Evolutionary conservation across 2,888 invertebrate species (phyloP).

Genomic region (Lithophane semibrunnea): DNA sequence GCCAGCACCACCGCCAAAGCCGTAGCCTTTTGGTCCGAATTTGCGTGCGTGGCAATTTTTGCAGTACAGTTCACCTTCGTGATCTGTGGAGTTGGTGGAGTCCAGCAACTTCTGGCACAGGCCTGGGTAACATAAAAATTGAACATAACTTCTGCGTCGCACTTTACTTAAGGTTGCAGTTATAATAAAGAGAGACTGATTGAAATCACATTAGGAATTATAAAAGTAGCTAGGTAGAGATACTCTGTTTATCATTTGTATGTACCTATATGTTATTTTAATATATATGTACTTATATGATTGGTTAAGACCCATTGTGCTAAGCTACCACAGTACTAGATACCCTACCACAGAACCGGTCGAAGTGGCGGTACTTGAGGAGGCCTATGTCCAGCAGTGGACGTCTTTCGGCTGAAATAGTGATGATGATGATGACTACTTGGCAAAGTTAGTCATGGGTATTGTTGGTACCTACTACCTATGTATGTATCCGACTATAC

Average conservation of each 20-base stretch:
- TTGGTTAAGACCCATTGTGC: conserved; percentile 6
- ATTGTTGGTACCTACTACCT: background rate
- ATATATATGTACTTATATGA: background rate
- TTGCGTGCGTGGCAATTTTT: conserved; percentile 99
- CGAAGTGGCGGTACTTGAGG: no score
- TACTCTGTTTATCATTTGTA: no score
- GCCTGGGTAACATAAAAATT: conserved; percentile 89
- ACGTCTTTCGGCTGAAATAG: no score
- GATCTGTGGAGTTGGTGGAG: conserved; percentile 99
- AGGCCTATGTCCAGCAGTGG: no score
- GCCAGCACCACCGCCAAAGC: conserved; percentile 99
- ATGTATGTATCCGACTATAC: background rate
- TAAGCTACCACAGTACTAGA: background rate
- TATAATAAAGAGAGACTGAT: background rate
- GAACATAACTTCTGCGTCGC: conserved; percentile 11
- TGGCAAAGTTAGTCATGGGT: background rate
- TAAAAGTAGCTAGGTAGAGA: no score
- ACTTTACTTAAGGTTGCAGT: background rate
- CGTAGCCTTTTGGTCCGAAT: conserved; percentile 99
- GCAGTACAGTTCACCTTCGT: conserved; percentile 99
- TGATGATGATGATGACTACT: background rate
- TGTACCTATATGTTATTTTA: background rate
- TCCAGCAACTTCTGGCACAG: conserved; percentile 99
- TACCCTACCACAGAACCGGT: no score
- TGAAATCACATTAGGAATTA: background rate